Evolutionary conservation across 2,888 invertebrate genomes (phyloP).

Genomic region (Aporophyla lueneburgensis): DNA sequence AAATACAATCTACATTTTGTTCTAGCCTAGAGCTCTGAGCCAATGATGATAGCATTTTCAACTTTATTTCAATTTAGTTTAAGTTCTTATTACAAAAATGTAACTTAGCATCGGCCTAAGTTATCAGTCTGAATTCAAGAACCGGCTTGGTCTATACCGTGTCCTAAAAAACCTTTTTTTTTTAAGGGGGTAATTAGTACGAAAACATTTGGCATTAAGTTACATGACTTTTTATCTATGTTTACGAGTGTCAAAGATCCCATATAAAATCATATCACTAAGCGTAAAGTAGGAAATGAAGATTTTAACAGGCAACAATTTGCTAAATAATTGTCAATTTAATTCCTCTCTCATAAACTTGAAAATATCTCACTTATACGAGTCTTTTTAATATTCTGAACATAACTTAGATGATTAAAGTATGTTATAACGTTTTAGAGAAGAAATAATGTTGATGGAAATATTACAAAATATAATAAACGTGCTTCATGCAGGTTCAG

Average conservation of each 20-base stretch:
- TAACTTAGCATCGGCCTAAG: too few species aligned
- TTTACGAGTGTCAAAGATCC: neutral
- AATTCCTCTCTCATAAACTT: constrained; percentile 24
- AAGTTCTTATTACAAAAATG: too few species aligned
- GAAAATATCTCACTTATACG: constrained; percentile 12
- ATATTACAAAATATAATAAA: constrained; percentile 19
- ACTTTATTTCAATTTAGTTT: too few species aligned
- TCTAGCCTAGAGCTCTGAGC: too few species aligned
- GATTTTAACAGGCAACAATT: neutral
- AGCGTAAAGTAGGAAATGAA: neutral
- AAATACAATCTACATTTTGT: too few species aligned
- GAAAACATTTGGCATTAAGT: too few species aligned
- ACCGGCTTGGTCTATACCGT: too few species aligned
- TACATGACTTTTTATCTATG: neutral
- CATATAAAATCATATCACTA: constrained; percentile 6
- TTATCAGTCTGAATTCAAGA: too few species aligned
- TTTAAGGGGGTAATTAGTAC: too few species aligned
- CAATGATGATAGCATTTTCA: too few species aligned
- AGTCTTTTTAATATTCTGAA: constrained; percentile 32
- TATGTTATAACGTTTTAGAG: constrained; percentile 4
- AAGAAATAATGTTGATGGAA: constrained; percentile 28
- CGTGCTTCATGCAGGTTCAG: neutral
- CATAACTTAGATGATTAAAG: constrained; percentile 31
- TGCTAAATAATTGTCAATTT: constrained; percentile 22
- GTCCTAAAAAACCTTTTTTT: too few species aligned